These are phyloP conservation scores for Scaeva pyrastri DNA, from an alignment of 2,888 invertebrate genomes.

Conservation along the genomic window DNA sequence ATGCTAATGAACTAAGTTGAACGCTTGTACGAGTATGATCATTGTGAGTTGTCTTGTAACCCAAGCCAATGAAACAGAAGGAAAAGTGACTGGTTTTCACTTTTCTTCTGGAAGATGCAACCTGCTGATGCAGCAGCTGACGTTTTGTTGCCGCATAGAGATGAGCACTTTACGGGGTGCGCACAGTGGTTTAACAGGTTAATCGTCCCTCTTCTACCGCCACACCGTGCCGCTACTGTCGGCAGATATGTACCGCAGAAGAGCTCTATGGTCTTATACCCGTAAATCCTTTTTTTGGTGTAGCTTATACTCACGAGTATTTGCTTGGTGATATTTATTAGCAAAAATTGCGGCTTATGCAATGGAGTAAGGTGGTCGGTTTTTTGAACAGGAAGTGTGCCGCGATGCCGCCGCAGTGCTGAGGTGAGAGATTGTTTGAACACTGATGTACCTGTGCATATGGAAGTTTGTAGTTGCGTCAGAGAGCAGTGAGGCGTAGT, in stretches of 20 bases:
- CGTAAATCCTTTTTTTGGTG: conserved; percentile 55
- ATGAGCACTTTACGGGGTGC: conserved; percentile 69
- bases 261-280: conserved; percentile 47
- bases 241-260: neutral
- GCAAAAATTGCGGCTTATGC: conserved; percentile 64
- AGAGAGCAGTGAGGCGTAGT: conserved; percentile 64
- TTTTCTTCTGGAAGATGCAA: conserved; percentile 66
- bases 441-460: neutral
- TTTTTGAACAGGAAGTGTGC: conserved; percentile 71
- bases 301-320: conserved; percentile 16
- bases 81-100: conserved; percentile 71
- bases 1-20: conserved; percentile 67
- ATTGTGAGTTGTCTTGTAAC: conserved; percentile 39
- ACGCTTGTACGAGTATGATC: neutral
- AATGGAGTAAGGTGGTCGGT: conserved; percentile 50
- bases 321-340: conserved; percentile 70
- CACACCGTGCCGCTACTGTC: too few species aligned
- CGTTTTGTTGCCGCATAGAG: conserved; percentile 13
- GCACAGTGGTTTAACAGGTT: conserved; percentile 69
- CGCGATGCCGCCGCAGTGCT: conserved; percentile 33
- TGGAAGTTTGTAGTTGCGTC: conserved; percentile 45
- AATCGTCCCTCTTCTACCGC: conserved; percentile 16
- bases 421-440: conserved; percentile 48
- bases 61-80: conserved; percentile 49
- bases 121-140: conserved; percentile 43